A percentile compares a stretch with the other conserved stretches of the same genome.
Evolutionary conservation across 2,113 vertebrate species (phyloP).

Genomic region (Aptenodytes patagonicus): DNA sequence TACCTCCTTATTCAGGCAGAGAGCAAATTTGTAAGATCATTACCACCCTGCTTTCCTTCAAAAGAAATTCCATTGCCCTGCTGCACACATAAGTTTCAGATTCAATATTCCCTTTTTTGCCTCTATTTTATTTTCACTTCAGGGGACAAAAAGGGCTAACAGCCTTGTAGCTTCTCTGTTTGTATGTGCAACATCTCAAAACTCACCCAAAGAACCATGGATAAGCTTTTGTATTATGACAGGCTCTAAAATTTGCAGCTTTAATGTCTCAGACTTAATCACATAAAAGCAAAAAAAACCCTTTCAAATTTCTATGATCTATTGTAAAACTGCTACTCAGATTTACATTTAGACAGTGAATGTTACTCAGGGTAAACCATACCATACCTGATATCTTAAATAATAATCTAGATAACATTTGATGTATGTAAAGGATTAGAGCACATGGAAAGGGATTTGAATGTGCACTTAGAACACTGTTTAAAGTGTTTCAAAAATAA

Average conservation of each 20-base stretch:
- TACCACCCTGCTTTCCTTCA: neutral
- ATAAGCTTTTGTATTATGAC: neutral
- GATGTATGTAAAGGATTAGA: neutral
- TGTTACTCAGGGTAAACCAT: neutral
- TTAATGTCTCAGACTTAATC: neutral
- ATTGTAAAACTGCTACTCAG: neutral
- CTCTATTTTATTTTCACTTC: neutral
- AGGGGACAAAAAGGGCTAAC: neutral
- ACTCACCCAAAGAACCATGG: neutral
- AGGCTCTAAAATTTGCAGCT: neutral
- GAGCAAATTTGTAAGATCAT: neutral
- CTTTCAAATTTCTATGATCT: neutral
- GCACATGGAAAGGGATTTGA: neutral
- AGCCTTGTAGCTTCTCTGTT: neutral
- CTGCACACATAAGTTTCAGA: neutral
- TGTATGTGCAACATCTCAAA: neutral
- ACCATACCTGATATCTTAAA: neutral
- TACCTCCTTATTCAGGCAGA: neutral
- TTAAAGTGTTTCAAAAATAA: neutral
- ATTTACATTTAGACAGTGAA: neutral
- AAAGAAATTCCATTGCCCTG: neutral
- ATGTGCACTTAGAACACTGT: neutral
- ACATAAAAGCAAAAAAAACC: neutral
- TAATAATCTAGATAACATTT: neutral
- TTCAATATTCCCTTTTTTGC: neutral